Evolutionary conservation across 1,140 invertebrate species (phyloP).

Genomic region (Bradynema listronoti): DNA sequence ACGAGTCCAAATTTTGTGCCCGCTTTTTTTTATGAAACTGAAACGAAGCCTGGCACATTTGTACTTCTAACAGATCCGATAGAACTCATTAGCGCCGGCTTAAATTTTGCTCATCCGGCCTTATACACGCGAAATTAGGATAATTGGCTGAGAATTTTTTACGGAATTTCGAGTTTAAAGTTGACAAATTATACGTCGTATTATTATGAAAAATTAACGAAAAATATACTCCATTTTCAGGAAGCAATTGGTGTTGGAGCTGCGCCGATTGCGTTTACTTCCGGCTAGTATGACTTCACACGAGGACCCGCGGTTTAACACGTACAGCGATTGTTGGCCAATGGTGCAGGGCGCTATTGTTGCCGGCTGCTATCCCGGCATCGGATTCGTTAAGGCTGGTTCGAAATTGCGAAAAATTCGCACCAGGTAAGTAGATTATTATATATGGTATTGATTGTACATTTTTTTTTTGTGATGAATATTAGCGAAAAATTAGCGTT

Average conservation of each 20-base stretch:
- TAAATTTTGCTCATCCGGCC: too few relatives aligned
- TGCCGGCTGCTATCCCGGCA: constrained; percentile 52
- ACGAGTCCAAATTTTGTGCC: too few relatives aligned
- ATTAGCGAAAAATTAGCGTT: background rate
- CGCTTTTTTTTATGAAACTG: too few relatives aligned
- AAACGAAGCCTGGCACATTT: too few relatives aligned
- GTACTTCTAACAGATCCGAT: too few relatives aligned
- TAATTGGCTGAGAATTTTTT: too few relatives aligned
- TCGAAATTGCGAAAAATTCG: constrained; percentile 47
- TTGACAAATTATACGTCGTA: background rate
- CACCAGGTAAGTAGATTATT: constrained; percentile 22
- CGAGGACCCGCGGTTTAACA: constrained; percentile 36
- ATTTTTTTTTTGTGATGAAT: background rate
- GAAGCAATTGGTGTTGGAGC: constrained; percentile 42
- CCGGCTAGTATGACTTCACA: background rate
- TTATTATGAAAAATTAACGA: background rate
- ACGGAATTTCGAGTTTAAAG: constrained; percentile 4
- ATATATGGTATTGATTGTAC: background rate
- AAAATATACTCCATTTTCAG: constrained; percentile 14
- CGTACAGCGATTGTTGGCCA: constrained; percentile 44
- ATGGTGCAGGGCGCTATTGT: constrained; percentile 56
- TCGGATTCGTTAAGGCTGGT: constrained; percentile 34
- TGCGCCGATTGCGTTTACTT: constrained; percentile 39
- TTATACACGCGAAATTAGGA: too few relatives aligned
- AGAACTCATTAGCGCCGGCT: too few relatives aligned